Evolutionary conservation across 2,113 vertebrate species (phyloP), one percentile per base, ranked within the genome.

Genomic region (Motacilla alba): DNA sequence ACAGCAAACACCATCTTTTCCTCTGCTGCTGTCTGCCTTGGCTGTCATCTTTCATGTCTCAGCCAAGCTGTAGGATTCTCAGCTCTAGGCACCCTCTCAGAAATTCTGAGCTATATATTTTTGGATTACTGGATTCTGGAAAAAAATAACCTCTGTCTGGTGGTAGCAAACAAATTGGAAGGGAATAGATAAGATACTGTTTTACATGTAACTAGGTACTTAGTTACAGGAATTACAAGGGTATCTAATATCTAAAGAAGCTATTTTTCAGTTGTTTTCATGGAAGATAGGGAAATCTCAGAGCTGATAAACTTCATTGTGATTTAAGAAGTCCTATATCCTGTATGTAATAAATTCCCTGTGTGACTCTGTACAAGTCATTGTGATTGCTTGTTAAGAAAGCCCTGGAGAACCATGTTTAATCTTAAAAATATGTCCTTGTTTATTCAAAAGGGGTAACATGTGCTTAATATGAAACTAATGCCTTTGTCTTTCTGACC

Each of bases 1-100:
- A 66, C 55, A 95, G 92, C 90, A 94, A 96, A 93, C 59, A 80
- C 60, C 52, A 49, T 81, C 60, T 86, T 93, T 92, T 93, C 47
- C 81, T 92, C 72, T 67, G 52, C 53, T 56, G 43, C 50, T 91
- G 58, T 73, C 70, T 96, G 68, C 90, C 64, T 91, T 70, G 41
- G 72, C 68, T 90, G 92, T 68, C 83, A 75, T 83, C 76, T 82
- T 67, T 83, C 68, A 83, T 58, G 83, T 88, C 72, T 47, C 64
- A 83, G 85, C 41, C 68, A 92, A 77, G 41, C 83, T 92, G 43
- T 17, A 74, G 56, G 63, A 67, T 55, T 90, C 68, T 82, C 73
- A 92, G 52, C 72, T 90, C 72, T 44, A 74, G 59, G 55, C 18
- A 2, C 7, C 21, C 39, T 90, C 76, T 89, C 72, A 78, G 72